These are phyloP conservation scores for Cephalophus harveyi DNA, from an alignment of 2,113 vertebrate species.

Conservation along the genomic window DNA sequence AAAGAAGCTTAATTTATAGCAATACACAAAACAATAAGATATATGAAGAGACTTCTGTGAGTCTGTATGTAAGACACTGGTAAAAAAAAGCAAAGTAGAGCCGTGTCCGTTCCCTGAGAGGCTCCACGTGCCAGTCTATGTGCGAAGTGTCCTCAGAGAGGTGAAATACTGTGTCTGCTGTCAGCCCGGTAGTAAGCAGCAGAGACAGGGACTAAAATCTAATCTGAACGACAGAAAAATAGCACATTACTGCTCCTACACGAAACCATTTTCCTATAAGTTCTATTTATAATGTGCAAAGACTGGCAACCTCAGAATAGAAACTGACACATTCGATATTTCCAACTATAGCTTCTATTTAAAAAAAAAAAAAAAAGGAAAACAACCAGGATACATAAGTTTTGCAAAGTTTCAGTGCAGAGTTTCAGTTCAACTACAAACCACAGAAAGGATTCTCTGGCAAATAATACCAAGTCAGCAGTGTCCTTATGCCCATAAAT, in stretches of 20 bases:
- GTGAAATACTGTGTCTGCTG: neutral
- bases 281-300: neutral
- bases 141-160: neutral
- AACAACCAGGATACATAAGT: neutral
- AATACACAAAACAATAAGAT: neutral
- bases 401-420: neutral
- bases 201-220: neutral
- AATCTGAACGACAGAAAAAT: neutral
- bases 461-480: neutral
- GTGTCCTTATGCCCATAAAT: neutral
- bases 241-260: neutral
- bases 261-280: neutral
- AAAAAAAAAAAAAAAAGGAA: neutral
- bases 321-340: conserved; percentile 37
- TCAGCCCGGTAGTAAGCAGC: neutral
- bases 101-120: neutral
- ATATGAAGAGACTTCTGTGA: neutral
- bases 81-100: neutral
- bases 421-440: neutral
- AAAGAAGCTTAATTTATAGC: neutral
- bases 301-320: neutral
- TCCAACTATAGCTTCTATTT: neutral
- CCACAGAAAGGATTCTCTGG: neutral
- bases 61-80: neutral
- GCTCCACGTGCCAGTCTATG: neutral